These are phyloP conservation scores for Latrodectus hesperus DNA, from an alignment of 2,888 invertebrate species.

Conservation along the genomic window DNA sequence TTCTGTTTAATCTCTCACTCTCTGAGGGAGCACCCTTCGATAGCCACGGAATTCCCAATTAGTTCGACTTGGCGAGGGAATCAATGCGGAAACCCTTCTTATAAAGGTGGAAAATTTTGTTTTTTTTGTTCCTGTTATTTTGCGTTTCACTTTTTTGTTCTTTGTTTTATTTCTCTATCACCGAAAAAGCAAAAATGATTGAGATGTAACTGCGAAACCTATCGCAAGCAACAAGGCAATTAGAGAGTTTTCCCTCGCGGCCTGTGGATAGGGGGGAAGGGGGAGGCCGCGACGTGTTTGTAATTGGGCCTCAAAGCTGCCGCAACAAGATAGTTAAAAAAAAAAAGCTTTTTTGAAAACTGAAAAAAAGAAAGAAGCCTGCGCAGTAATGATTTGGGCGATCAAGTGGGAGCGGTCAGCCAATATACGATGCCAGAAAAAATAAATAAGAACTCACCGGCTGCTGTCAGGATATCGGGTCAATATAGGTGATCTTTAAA, in stretches of 20 bases:
- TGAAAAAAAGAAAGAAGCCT: slow-evolving; percentile 15
- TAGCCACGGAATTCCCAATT: too few relatives aligned
- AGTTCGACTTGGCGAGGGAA: not conserved
- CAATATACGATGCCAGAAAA: too few relatives aligned
- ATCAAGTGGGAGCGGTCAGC: too few relatives aligned
- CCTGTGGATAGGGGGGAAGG: slow-evolving; percentile 3
- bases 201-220: slow-evolving; percentile 60
- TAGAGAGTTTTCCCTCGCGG: slow-evolving; percentile 43
- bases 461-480: too few relatives aligned
- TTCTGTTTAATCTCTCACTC: too few relatives aligned
- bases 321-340: slow-evolving; percentile 44
- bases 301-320: slow-evolving; percentile 63
- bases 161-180: slow-evolving; percentile 17
- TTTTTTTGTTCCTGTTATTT: slow-evolving; percentile 15
- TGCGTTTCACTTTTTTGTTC: slow-evolving; percentile 9
- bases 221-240: slow-evolving; percentile 63
- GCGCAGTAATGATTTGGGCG: not conserved
- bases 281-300: slow-evolving; percentile 47
- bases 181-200: slow-evolving; percentile 54
- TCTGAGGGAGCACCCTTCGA: too few relatives aligned
- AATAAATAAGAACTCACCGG: too few relatives aligned
- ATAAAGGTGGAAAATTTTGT: slow-evolving; percentile 7
- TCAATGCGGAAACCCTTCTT: slow-evolving; percentile 8
- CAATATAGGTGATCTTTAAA: too few relatives aligned
- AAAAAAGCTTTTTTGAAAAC: slow-evolving; percentile 15